Conservation (phyloP, 2,888 invertebrate species). For the Drosophila quinaria region DNA sequence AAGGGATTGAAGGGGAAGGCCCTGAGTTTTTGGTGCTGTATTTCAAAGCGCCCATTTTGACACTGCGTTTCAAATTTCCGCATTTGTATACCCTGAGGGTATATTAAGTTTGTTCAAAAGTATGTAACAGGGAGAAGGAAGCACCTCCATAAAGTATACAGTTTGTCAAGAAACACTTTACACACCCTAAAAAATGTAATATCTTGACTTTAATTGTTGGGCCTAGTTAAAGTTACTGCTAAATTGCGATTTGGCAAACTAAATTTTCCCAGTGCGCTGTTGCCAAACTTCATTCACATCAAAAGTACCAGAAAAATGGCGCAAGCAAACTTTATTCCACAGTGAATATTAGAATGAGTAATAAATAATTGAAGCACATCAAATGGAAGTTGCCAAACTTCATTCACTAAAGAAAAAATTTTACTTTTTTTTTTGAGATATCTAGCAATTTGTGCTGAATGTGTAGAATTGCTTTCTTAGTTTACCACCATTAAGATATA, state of each 20-base stretch:
- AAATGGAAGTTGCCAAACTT: slow-evolving; percentile 1
- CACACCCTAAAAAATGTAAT: too few relatives aligned
- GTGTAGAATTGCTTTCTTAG: not conserved
- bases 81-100: too few relatives aligned
- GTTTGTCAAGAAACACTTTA: too few relatives aligned
- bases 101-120: too few relatives aligned
- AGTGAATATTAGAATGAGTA: not conserved
- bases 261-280: not conserved
- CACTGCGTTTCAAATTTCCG: slow-evolving; percentile 38
- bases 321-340: not conserved
- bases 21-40: slow-evolving; percentile 46
- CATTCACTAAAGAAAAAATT: not conserved
- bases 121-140: too few relatives aligned
- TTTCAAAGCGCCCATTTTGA: slow-evolving; percentile 37
- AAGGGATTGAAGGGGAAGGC: not conserved
- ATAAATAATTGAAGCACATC: not conserved
- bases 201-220: too few relatives aligned
- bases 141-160: too few relatives aligned
- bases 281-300: slow-evolving; percentile 3
- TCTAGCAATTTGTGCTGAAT: not conserved
- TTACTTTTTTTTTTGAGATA: too few relatives aligned
- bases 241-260: slow-evolving; percentile 9
- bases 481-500: not conserved
- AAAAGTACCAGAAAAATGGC: not conserved
- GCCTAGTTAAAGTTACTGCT: slow-evolving; percentile 5